Evolutionary conservation across 2,888 invertebrate species (phyloP).

Genomic region (Anarsia innoxiella): DNA sequence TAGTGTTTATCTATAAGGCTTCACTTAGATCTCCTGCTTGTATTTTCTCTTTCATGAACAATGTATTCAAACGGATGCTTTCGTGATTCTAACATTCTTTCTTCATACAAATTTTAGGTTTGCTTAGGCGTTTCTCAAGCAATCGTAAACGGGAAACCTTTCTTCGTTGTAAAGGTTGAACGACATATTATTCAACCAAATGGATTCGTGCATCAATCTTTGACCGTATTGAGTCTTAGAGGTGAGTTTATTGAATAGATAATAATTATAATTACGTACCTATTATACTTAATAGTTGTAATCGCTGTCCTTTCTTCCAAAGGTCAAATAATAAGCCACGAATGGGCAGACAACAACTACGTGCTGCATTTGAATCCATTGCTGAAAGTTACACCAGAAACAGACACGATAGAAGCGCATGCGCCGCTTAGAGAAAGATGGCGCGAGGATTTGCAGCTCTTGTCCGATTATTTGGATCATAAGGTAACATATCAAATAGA

Average conservation of each 20-base stretch:
- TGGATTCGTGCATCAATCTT: conserved; percentile 65
- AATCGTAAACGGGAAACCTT: conserved; percentile 61
- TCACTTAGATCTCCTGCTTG: too few species aligned
- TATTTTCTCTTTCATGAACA: too few species aligned
- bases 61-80: too few species aligned
- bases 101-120: conserved; percentile 39
- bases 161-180: conserved; percentile 75
- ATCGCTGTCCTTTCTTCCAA: too few species aligned
- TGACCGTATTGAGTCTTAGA: conserved; percentile 70
- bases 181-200: conserved; percentile 74
- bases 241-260: conserved; percentile 52
- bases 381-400: conserved; percentile 44
- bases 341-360: conserved; percentile 76
- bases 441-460: conserved; percentile 75
- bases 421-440: conserved; percentile 65
- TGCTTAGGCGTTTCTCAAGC: conserved; percentile 69
- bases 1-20: too few species aligned
- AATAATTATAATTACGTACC: too few species aligned
- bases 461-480: conserved; percentile 77
- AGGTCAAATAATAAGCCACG: conserved; percentile 76
- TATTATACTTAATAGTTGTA: too few species aligned
- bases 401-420: conserved; percentile 52
- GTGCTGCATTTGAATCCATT: conserved; percentile 76
- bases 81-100: background rate
- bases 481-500: too few species aligned